These are phyloP conservation scores for Tetramorium bicarinatum DNA, from an alignment of 2,888 invertebrate genomes.

Conservation along the genomic window DNA sequence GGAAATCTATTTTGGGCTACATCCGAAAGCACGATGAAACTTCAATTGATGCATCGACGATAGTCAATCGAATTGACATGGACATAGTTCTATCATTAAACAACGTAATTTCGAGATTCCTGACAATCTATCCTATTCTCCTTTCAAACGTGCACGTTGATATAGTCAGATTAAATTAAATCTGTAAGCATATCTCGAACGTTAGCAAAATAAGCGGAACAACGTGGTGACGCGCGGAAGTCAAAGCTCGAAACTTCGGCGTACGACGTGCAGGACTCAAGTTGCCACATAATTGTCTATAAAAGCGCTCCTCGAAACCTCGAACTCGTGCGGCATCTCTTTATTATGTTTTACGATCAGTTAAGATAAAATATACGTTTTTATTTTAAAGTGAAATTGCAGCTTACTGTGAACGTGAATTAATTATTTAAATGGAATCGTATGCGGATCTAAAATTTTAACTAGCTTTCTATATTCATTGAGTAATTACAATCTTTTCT, in stretches of 20 bases:
- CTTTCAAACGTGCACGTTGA: constrained; percentile 52
- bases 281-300: constrained; percentile 79
- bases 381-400: not conserved
- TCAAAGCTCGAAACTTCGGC: constrained; percentile 69
- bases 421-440: not conserved
- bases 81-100: constrained; percentile 28
- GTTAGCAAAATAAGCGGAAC: constrained; percentile 36
- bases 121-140: not conserved
- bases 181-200: constrained; percentile 66
- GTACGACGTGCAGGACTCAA: constrained; percentile 61
- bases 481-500: not conserved
- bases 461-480: not conserved
- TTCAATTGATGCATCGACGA: not conserved
- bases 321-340: constrained; percentile 49
- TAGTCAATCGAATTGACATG: not conserved
- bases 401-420: not conserved
- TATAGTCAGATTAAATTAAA: constrained; percentile 80
- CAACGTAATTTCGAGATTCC: constrained; percentile 34
- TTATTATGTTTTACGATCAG: constrained; percentile 57
- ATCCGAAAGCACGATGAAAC: not conserved
- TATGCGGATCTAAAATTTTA: not conserved
- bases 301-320: constrained; percentile 72
- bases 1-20: constrained; percentile 6
- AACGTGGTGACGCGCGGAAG: constrained; percentile 22
- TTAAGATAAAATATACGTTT: constrained; percentile 14